These are phyloP conservation scores for Pedetes capensis DNA, from an alignment of 2,113 vertebrate species.

Conservation along the genomic window DNA sequence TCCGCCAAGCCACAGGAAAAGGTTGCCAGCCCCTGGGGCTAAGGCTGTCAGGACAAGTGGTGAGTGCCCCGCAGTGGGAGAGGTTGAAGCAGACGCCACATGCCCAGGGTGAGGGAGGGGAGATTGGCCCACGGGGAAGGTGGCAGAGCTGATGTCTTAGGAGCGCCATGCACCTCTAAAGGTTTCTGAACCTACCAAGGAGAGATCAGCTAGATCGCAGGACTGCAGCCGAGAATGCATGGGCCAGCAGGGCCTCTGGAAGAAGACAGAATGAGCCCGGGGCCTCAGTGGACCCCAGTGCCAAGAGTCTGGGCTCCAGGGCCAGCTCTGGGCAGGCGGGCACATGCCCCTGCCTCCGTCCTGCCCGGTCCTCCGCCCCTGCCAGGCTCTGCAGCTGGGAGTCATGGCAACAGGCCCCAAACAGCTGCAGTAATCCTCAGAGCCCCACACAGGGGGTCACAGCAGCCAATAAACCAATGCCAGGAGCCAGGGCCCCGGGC, in stretches of 20 bases:
- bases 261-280: neutral
- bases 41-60: neutral
- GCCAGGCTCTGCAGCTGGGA: conserved; percentile 27
- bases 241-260: neutral
- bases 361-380: neutral
- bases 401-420: conserved; percentile 49
- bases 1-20: neutral
- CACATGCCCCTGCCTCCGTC: neutral
- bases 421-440: neutral
- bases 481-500: neutral
- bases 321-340: neutral
- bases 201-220: neutral
- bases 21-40: neutral
- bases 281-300: neutral
- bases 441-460: neutral
- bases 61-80: accelerated
- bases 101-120: neutral
- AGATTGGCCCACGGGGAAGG: accelerated
- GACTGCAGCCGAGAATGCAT: neutral
- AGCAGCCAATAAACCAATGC: neutral
- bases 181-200: neutral
- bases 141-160: accelerated
- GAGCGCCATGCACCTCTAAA: neutral
- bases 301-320: neutral
- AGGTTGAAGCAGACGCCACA: neutral